Evolutionary conservation across 2,113 vertebrate genomes (phyloP).

Genomic region (Nesospiza acunhae): DNA sequence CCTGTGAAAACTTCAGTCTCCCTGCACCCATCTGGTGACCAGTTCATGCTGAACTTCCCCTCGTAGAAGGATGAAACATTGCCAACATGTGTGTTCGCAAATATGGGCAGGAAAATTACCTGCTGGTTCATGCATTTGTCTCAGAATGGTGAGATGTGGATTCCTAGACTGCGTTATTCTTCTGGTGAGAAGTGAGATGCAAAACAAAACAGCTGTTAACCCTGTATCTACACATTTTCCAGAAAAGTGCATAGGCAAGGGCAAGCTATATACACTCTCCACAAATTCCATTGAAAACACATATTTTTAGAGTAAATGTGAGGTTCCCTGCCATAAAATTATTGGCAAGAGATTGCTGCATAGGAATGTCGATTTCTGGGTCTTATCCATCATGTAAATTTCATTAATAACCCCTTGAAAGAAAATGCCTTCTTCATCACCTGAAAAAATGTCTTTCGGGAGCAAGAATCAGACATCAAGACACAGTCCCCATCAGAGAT

Average conservation of each 20-base stretch:
- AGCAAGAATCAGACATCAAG: background rate
- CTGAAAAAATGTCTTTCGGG: background rate
- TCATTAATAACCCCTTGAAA: background rate
- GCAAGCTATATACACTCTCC: background rate
- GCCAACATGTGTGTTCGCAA: background rate
- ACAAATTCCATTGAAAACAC: background rate
- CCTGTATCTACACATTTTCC: background rate
- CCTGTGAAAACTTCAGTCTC: background rate
- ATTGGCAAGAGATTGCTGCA: background rate
- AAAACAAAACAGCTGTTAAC: background rate
- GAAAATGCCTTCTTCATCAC: background rate
- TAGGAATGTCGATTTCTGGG: background rate
- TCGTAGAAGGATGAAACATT: accelerated
- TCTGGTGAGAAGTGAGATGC: background rate
- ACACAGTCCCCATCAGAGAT: background rate
- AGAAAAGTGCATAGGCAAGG: background rate
- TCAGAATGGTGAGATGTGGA: background rate
- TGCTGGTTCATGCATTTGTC: background rate
- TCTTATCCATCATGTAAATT: background rate
- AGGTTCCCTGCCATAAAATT: background rate
- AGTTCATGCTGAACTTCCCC: background rate
- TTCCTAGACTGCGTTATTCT: background rate
- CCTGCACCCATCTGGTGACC: background rate
- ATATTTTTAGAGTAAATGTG: background rate
- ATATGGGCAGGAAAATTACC: background rate